Conservation (phyloP, 1,140 invertebrate genomes). For the Eriocheir sinensis region DNA sequence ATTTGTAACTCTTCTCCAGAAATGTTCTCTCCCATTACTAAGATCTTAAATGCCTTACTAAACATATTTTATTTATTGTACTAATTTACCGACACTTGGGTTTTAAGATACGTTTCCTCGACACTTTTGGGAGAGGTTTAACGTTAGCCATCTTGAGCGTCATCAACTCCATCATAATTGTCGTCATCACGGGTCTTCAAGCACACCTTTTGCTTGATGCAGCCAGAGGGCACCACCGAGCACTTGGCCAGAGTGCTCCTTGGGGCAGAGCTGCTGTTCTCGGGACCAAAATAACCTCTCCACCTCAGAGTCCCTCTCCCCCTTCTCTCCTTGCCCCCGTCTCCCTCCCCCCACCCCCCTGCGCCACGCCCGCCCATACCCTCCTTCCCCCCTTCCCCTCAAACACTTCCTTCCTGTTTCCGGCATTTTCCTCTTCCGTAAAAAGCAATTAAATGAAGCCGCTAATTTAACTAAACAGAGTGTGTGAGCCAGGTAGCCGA, state of each 20-base stretch:
- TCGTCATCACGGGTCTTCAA: too few relatives aligned
- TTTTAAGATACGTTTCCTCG: too few relatives aligned
- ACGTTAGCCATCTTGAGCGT: too few relatives aligned
- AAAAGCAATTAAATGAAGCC: constrained; percentile 69
- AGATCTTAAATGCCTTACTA: too few relatives aligned
- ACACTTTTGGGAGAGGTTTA: too few relatives aligned
- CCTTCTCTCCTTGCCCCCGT: too few relatives aligned
- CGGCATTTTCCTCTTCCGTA: constrained; percentile 60
- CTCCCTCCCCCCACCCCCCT: not conserved
- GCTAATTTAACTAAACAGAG: constrained; percentile 63
- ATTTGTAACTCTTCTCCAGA: too few relatives aligned
- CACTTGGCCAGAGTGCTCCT: not conserved
- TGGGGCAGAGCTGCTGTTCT: not conserved
- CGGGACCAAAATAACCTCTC: not conserved
- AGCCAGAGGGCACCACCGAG: constrained; percentile 16
- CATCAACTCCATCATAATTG: too few relatives aligned
- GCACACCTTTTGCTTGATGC: not conserved
- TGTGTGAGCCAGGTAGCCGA: constrained; percentile 30
- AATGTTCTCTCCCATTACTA: too few relatives aligned
- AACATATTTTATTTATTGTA: too few relatives aligned
- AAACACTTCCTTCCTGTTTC: constrained; percentile 51
- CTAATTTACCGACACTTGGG: too few relatives aligned
- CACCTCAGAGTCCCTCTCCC: not conserved
- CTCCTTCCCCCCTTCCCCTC: not conserved
- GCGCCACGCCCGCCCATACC: not conserved